These are phyloP conservation scores for Drosophila ezoana DNA, from an alignment of 2,888 invertebrate species.

Conservation along the genomic window DNA sequence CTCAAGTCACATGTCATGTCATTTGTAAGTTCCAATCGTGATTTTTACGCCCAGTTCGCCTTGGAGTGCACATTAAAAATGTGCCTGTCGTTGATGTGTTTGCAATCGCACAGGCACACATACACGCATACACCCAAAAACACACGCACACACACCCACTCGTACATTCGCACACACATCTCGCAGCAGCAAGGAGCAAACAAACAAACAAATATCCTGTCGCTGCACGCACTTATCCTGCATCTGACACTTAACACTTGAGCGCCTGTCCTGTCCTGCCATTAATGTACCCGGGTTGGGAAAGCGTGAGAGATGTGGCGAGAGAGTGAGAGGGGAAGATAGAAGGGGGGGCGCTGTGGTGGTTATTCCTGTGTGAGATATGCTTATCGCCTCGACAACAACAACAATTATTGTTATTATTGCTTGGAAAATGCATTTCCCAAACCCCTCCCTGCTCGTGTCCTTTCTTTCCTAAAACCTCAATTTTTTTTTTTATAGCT, in stretches of 20 bases:
- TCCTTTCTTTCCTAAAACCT: background rate
- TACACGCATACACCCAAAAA: too few species aligned
- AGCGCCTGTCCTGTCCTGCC: constrained; percentile 48
- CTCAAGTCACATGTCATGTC: constrained; percentile 47
- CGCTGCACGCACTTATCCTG: constrained; percentile 72
- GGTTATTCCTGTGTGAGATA: constrained; percentile 43
- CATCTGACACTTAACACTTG: constrained; percentile 80
- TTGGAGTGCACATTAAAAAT: constrained; percentile 76
- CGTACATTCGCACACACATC: constrained; percentile 7
- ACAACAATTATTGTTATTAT: constrained; percentile 77
- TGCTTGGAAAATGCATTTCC: constrained; percentile 71
- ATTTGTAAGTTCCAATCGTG: constrained; percentile 65
- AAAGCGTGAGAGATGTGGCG: background rate
- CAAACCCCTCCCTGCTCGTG: constrained; percentile 14
- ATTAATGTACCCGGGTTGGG: constrained; percentile 29
- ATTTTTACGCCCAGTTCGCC: constrained; percentile 66
- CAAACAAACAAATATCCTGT: constrained; percentile 76
- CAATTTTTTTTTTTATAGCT: constrained; percentile 12
- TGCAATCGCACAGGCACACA: constrained; percentile 45
- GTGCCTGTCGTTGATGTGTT: constrained; percentile 67
- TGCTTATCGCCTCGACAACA: constrained; percentile 65
- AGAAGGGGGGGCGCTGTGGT: background rate
- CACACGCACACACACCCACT: constrained; percentile 8
- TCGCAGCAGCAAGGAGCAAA: constrained; percentile 34
- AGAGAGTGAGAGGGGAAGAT: background rate